Base-by-base conservation (phyloP, 2,113 vertebrate genomes). In the Alethe diademata region DNA sequence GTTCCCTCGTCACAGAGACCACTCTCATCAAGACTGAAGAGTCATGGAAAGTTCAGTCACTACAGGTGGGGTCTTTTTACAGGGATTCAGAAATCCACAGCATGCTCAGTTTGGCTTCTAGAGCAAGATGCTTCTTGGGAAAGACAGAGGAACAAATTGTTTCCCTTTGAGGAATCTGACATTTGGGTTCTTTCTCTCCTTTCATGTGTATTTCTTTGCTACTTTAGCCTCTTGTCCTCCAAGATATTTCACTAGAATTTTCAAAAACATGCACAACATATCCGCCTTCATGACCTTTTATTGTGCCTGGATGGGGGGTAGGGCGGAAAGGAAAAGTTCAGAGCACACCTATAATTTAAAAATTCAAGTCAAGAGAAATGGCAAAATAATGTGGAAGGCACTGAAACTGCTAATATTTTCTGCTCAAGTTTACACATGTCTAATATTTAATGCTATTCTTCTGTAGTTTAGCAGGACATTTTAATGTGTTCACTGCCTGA, bases 31-130 rank as follows among this genome's bases (percentile, higher is more conserved):
- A n/a, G 5, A 45, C 26, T 26, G n/a, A 60, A 80, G 28, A 51
- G 43, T 13, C 50, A 12, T 15, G 19, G 40, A 78, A 79, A 62
- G 11, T 8, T 62, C 10, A 14, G 45, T 65, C 35, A 47, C 17
- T 11, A 19, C 19, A 8, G 2, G 2, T 25, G 18, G 13, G 28
- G 2, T 2, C 66, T 54, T 54, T 76, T n/a, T 6, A 28, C 2
- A 1, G 22, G 29, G 13, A 26, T 72, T 88, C 58, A 53, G 26
- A 91, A 42, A 67, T 28, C 18, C 36, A 51, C 5, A 22, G 28
- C 35, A 23, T 36, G 19, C n/a, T 51, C 42, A 35, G 18, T 12
- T 31, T 73, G 64, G n/a, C 28, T 73, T 86, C 35, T 22, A 81
- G 28, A 81, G 29, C 8, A 51, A 82, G 16, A 35, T n/a, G 6